Evolutionary conservation across 2,113 vertebrate species (phyloP).

Genomic region (Heterocephalus glaber): DNA sequence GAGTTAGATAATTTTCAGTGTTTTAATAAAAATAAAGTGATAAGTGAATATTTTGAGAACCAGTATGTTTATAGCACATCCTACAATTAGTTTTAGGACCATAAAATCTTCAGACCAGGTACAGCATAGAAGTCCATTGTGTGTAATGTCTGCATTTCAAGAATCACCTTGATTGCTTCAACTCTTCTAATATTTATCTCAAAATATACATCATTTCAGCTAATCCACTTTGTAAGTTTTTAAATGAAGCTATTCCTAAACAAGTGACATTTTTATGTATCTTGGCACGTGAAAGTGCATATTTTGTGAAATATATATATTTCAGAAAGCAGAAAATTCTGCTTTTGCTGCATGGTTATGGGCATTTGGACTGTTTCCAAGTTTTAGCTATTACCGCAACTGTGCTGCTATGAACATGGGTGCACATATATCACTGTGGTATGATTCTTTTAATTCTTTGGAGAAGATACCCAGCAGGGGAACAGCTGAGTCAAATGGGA

Average conservation of each 20-base stretch:
- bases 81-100: neutral
- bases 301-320: neutral
- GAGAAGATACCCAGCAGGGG: too few relatives aligned
- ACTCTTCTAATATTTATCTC: neutral
- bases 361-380: too few relatives aligned
- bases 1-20: conserved; percentile 9
- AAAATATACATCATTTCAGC: conserved; percentile 31
- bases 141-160: neutral
- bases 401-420: too few relatives aligned
- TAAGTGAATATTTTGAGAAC: neutral
- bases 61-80: neutral
- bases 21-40: conserved; percentile 59
- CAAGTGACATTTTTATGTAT: neutral
- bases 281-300: neutral
- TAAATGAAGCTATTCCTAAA: neutral
- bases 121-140: neutral
- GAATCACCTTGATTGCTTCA: neutral
- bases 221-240: neutral
- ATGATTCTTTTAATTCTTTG: too few relatives aligned
- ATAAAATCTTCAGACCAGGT: neutral
- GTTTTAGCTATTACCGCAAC: too few relatives aligned
- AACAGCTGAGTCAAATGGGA: too few relatives aligned
- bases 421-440: too few relatives aligned
- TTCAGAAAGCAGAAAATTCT: conserved; percentile 30
- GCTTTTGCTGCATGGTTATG: neutral